These are phyloP conservation scores for Oxystoma pomonae DNA, from an alignment of 2,888 invertebrate genomes.

Conservation along the genomic window DNA sequence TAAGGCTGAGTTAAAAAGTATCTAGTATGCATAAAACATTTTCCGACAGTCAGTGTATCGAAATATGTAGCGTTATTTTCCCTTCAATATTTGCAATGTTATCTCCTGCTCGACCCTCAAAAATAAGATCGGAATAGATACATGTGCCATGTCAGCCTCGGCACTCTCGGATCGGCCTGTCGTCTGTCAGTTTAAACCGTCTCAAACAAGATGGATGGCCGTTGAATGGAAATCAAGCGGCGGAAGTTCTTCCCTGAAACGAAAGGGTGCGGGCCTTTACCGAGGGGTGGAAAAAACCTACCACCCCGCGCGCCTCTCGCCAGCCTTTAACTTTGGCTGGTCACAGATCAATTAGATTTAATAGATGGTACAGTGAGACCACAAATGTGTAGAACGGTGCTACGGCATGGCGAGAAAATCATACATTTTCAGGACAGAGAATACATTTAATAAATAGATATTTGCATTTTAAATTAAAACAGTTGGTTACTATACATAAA, in stretches of 20 bases:
- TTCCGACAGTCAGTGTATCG: too few relatives aligned
- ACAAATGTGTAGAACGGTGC: too few relatives aligned
- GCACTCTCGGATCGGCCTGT: constrained; percentile 45
- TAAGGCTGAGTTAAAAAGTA: too few relatives aligned
- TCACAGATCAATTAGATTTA: neutral
- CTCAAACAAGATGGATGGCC: constrained; percentile 63
- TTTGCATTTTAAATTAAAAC: too few relatives aligned
- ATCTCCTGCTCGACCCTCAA: neutral
- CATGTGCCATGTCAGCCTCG: constrained; percentile 46
- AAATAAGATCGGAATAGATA: constrained; percentile 36
- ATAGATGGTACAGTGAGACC: neutral
- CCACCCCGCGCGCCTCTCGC: constrained; percentile 7
- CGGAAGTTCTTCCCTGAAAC: constrained; percentile 40
- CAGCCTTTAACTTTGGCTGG: neutral
- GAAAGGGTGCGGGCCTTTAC: constrained; percentile 23
- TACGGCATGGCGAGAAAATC: too few relatives aligned
- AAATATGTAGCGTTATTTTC: too few relatives aligned
- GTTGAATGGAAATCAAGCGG: constrained; percentile 60
- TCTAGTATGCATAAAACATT: too few relatives aligned
- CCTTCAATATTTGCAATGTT: neutral
- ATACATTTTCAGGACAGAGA: too few relatives aligned
- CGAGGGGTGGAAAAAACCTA: constrained; percentile 22
- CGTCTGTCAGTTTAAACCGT: constrained; percentile 50
- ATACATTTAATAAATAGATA: too few relatives aligned
- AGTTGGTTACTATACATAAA: too few relatives aligned